Conservation (phyloP, 2,113 vertebrate genomes). For the Coptodon bakossiorum region DNA sequence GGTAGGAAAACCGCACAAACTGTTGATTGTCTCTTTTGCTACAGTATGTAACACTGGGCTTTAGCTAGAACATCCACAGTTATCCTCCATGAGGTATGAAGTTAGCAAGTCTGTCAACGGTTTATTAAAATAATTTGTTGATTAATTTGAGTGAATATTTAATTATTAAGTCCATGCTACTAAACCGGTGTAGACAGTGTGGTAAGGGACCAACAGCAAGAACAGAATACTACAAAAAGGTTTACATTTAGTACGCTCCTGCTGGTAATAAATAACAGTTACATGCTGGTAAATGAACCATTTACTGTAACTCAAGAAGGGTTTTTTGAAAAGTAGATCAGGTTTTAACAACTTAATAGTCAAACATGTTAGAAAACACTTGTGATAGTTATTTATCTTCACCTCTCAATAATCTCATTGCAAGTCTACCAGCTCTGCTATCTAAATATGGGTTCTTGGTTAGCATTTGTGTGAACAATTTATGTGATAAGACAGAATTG, state of each 20-base stretch:
- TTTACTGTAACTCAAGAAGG: neutral
- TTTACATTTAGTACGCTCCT: neutral
- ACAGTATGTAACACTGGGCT: neutral
- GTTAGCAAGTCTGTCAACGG: neutral
- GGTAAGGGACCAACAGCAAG: neutral
- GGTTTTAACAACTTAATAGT: neutral
- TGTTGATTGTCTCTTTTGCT: neutral
- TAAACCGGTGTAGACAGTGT: neutral
- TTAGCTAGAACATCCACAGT: neutral
- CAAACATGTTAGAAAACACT: neutral
- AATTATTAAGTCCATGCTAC: neutral
- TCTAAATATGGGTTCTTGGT: neutral
- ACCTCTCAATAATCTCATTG: neutral
- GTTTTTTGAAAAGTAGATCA: neutral
- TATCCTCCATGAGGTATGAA: neutral
- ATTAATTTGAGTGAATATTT: neutral
- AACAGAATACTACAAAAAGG: neutral
- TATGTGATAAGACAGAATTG: neutral
- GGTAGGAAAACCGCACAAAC: neutral
- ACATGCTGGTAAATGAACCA: neutral
- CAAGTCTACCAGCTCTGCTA: neutral
- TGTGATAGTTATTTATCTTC: neutral
- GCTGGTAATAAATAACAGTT: fast-evolving
- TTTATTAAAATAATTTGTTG: neutral
- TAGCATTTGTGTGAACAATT: neutral